Evolutionary conservation across 2,113 vertebrate species (phyloP).

Genomic region (Ia io): DNA sequence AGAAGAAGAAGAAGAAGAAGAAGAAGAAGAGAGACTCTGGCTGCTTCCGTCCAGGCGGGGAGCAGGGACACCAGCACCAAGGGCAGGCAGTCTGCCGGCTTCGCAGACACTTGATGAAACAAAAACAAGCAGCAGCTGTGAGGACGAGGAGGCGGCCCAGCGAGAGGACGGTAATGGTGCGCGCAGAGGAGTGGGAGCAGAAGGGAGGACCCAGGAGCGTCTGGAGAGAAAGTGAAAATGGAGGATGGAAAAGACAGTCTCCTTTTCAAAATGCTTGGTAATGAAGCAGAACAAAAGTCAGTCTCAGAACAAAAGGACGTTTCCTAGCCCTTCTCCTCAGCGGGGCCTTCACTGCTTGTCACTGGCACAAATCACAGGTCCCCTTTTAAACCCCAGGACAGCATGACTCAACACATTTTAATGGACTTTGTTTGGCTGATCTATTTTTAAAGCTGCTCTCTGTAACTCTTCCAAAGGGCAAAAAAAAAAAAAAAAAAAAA

Average conservation of each 20-base stretch:
- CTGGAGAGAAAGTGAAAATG: neutral
- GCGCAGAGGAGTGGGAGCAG: neutral
- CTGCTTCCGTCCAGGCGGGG: neutral
- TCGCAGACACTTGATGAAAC: neutral
- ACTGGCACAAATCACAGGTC: neutral
- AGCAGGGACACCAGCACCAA: neutral
- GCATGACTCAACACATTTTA: neutral
- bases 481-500: neutral
- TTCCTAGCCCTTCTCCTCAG: neutral
- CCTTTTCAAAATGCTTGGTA: neutral
- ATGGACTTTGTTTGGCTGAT: neutral
- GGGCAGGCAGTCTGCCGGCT: neutral
- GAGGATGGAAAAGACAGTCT: neutral
- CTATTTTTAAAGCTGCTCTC: conserved; percentile 37
- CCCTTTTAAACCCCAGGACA: neutral
- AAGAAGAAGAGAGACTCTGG: neutral
- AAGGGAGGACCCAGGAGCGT: neutral
- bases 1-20: too few relatives aligned
- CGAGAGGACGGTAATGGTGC: neutral
- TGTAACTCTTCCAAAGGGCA: neutral
- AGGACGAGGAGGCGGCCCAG: neutral
- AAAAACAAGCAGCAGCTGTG: neutral
- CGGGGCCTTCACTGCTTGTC: neutral
- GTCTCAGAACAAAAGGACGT: neutral
- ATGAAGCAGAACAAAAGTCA: neutral